These are phyloP conservation scores for Archocentrus centrarchus DNA, from an alignment of 2,113 vertebrate species.

Conservation along the genomic window DNA sequence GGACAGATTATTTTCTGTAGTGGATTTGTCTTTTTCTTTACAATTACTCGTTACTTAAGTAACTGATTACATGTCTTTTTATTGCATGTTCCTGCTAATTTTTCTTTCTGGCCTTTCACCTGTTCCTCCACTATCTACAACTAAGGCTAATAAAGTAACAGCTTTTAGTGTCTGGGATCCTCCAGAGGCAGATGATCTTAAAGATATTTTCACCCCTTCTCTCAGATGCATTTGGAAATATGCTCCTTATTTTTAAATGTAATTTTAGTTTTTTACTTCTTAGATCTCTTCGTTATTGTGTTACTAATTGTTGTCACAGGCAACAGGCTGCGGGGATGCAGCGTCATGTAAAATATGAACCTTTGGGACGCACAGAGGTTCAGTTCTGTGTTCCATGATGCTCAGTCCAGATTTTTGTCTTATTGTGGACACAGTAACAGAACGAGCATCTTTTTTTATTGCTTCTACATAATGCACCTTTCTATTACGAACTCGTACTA, in stretches of 20 bases:
- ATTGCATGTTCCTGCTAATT: not conserved
- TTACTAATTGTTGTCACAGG: constrained; percentile 4
- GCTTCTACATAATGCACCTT: not conserved
- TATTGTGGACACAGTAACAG: not conserved
- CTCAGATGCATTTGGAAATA: not conserved
- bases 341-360: constrained; percentile 32
- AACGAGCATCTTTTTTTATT: not conserved
- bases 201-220: not conserved
- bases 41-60: not conserved
- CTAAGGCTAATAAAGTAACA: not conserved
- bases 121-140: not conserved
- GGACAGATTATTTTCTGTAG: not conserved
- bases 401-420: not conserved
- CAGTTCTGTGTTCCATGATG: constrained; percentile 18
- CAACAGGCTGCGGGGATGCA: not conserved
- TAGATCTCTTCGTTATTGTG: not conserved
- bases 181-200: not conserved
- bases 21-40: not conserved
- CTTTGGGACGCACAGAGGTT: constrained; percentile 35
- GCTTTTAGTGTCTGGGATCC: not conserved
- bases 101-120: rapidly evolving
- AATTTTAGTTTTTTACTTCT: not conserved
- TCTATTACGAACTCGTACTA: not conserved
- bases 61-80: not conserved
- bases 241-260: not conserved